Evolutionary conservation across 2,888 invertebrate genomes (phyloP), one percentile per base, ranked within the genome.

Genomic region (Tryphoninae sp.): DNA sequence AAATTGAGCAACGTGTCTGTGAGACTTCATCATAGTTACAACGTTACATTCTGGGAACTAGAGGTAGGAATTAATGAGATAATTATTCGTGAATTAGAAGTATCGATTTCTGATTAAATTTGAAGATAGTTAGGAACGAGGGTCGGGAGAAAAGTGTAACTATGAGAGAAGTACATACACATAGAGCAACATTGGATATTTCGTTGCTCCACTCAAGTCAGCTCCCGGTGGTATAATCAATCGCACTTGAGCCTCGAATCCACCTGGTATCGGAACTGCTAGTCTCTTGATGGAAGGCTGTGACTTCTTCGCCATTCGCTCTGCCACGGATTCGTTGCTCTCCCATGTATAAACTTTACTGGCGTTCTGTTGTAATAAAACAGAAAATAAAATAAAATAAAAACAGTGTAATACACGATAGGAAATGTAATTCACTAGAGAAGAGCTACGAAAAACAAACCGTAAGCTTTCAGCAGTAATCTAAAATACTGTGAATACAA

Each of bases 161-260:
- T 33, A 33, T 16, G 19, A 69, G 1, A 51, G 40, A 9, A 13
- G 68, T n/a, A 94, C 96, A 95, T 93, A 97, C 94, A 97, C 97
- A 90, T 96, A 96, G 78, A 97, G 95, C 45, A 97, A 92, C 92
- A 97, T 94, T 0, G 97, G 97, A 89, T 97, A 96, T 89, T 97
- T 95, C 1, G 94, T 95, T 33, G 92, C 91, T 40, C 95, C 95
- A 53, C 94, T 94, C 64, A 93, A 93, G 89, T 95, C 95, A 83
- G 96, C 93, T 86, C 96, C 94, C 0, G 94, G 94, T 0, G 97
- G 97, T 62, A 96, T 93, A 89, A 95, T 94, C 49, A 98, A 92
- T 82, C 95, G 93, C 0, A 97, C 97, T 83, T 96, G 95, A 1
- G 97, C 97, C 51, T 94, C 93, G 65, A 95, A 94, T 2, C 94